These are phyloP conservation scores for Nothocercus julius DNA, from an alignment of 2,113 vertebrate genomes.

Conservation along the genomic window DNA sequence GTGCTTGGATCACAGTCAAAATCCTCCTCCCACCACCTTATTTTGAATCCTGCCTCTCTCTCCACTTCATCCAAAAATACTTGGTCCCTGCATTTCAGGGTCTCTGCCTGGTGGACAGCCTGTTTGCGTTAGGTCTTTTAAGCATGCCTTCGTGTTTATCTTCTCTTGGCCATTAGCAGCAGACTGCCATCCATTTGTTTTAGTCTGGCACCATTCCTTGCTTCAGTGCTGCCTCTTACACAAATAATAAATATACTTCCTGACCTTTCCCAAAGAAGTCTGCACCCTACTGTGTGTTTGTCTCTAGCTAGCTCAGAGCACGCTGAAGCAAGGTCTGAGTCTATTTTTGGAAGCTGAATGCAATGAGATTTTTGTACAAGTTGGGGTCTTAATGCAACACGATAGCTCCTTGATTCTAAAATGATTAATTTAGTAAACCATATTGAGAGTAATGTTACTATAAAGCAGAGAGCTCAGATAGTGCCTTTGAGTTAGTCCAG, in stretches of 20 bases:
- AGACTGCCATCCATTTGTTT: neutral
- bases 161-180: neutral
- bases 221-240: neutral
- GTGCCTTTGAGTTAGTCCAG: neutral
- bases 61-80: neutral
- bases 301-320: neutral
- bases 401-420: neutral
- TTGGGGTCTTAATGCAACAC: neutral
- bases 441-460: neutral
- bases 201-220: neutral
- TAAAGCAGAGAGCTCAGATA: neutral
- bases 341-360: neutral
- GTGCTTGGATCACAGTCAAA: neutral
- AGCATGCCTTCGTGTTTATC: rapidly evolving
- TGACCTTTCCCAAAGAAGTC: neutral
- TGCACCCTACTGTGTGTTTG: neutral
- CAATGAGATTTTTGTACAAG: neutral
- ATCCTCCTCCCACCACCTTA: neutral
- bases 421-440: neutral
- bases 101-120: neutral
- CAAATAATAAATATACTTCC: neutral
- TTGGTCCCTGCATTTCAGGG: neutral
- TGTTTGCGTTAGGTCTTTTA: neutral
- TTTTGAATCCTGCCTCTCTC: neutral
- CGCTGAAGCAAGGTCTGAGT: neutral